Percentiles rank a stretch among this genome's conserved stretches.
Conservation (phyloP, 2,888 invertebrate genomes). For the Machimus rusticus region DNA sequence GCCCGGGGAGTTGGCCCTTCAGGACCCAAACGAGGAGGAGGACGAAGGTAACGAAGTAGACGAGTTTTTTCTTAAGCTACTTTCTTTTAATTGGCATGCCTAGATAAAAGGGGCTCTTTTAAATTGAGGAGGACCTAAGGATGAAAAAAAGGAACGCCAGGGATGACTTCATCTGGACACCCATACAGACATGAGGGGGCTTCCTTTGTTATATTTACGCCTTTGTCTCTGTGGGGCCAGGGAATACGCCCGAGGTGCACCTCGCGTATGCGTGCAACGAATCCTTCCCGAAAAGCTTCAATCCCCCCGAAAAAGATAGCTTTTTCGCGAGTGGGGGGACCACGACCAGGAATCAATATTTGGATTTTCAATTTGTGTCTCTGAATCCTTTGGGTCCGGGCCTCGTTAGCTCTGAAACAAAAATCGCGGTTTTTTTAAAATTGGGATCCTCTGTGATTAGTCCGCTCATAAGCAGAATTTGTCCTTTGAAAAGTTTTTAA, state of each 20-base stretch:
- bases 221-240: neutral
- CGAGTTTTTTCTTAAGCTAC: neutral
- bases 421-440: conserved; percentile 15
- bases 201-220: neutral
- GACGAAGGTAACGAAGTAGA: conserved; percentile 1
- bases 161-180: conserved; percentile 27
- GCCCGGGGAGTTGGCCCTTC: neutral
- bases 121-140: neutral
- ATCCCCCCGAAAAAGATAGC: neutral
- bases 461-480: neutral
- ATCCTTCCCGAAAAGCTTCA: neutral
- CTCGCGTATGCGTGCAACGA: conserved; percentile 23
- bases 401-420: neutral
- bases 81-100: neutral
- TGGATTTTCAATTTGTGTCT: conserved; percentile 27
- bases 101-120: neutral
- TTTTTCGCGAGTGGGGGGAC: neutral
- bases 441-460: neutral
- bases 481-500: neutral
- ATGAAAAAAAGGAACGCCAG: neutral
- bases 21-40: neutral
- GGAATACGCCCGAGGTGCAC: conserved; percentile 29
- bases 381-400: conserved; percentile 3
- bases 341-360: conserved; percentile 28
- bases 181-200: neutral